Evolutionary conservation across 2,113 vertebrate species (phyloP), one percentile per base, ranked within the genome.

Genomic region (Aldabrachelys gigantea): DNA sequence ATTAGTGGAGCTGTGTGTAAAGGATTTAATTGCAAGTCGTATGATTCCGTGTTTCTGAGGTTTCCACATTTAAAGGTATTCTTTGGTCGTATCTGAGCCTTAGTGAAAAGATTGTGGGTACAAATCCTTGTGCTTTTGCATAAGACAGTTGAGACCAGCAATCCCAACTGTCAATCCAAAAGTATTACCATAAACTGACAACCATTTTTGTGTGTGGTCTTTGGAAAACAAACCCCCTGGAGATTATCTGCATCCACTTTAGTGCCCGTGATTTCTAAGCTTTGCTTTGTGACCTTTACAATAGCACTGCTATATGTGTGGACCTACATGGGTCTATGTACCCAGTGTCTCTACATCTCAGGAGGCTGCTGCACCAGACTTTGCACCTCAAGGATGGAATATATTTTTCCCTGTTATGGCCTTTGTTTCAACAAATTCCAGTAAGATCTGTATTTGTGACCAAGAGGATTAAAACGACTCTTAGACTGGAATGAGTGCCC

Each of bases 211-310:
- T 59, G n/a, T 82, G 56, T 49, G 12, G 17, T 96, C 29, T 89
- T 57, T 75, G 25, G 87, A 44, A 4, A 89, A 47, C 21, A 76
- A 76, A 12, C 24, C 41, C n/a, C 41, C 12, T 47, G 21, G 17
- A 8, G 19, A 17, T 72, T 38, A n/a, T 72, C n/a, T 21, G 19
- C 10, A 6, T 47, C 41, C 25, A 78, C 13, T 78, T 76, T 49
- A 47, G 93, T 38, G n/a, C 69, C 41, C 25, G 1, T 82, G 62
- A 82, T 89, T 4, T 14, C 75, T 86, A 47, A 81, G 89, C 69
- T 85, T 56, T 85, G 62, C 57, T 96, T 94, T 79, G 35, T 82
- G 78, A 95, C 83, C 89, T 95, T 96, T 95, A 80, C 62, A 35
- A 2, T 82, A 83, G 85, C 85, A 91, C 90, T 84, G 90, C 84